Percentiles rank a stretch among this genome's conserved stretches.
Conservation (phyloP, 2,113 vertebrate genomes). For the Menura novaehollandiae region DNA sequence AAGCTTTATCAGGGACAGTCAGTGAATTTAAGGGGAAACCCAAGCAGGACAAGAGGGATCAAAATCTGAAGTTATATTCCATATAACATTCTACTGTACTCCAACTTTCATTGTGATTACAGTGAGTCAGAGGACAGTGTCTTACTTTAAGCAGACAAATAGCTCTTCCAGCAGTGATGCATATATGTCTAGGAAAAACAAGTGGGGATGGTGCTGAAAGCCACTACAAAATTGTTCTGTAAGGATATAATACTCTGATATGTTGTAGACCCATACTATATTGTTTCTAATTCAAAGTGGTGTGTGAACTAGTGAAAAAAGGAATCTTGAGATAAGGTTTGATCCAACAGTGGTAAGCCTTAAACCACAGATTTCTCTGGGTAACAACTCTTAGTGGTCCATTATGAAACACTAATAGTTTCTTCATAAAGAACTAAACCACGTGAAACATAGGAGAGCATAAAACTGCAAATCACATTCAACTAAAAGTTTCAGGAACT, state of each 20-base stretch:
- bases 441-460: background rate
- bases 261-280: background rate
- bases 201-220: background rate
- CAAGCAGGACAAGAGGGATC: background rate
- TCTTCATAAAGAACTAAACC: background rate
- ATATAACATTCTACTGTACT: background rate
- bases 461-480: background rate
- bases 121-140: background rate
- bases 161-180: background rate
- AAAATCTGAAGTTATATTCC: background rate
- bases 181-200: background rate
- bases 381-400: background rate
- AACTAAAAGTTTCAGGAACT: background rate
- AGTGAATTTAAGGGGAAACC: background rate
- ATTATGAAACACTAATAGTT: background rate
- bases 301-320: background rate
- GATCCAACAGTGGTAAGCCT: background rate
- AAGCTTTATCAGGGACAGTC: background rate
- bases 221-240: background rate
- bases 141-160: background rate
- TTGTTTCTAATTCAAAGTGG: background rate
- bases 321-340: background rate
- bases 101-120: background rate
- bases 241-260: background rate
- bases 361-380: background rate